These are phyloP conservation scores for Phocoena sinus DNA, from an alignment of 2,113 vertebrate genomes.

Conservation along the genomic window DNA sequence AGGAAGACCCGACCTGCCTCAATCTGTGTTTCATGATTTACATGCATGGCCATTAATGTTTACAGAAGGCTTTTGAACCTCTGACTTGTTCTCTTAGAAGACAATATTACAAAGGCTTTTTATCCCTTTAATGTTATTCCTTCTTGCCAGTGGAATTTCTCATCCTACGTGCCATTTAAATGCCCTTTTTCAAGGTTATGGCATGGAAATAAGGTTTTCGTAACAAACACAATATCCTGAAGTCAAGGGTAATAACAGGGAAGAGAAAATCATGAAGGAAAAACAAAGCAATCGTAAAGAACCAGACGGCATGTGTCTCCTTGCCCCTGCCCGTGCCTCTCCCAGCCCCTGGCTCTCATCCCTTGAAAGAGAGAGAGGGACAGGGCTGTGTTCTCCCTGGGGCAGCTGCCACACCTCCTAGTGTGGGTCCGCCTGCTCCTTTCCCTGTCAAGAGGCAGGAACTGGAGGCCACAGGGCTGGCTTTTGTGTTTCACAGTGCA, in stretches of 20 bases:
- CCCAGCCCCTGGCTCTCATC: neutral
- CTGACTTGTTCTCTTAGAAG: neutral
- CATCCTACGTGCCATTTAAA: neutral
- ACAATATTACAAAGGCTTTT: neutral
- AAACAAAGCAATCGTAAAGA: conserved; percentile 11
- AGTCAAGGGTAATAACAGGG: conserved; percentile 45
- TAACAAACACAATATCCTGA: neutral
- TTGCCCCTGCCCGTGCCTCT: neutral
- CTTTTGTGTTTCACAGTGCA: neutral
- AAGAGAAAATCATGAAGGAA: conserved; percentile 4
- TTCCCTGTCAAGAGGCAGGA: neutral
- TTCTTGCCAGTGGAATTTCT: conserved; percentile 10
- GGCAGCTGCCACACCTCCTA: conserved; percentile 39
- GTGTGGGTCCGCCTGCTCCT: neutral
- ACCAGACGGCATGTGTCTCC: conserved; percentile 3
- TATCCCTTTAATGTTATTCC: neutral
- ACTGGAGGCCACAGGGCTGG: neutral
- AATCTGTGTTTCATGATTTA: neutral
- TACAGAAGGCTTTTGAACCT: neutral
- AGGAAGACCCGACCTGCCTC: neutral
- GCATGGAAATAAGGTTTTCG: neutral
- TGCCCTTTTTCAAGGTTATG: conserved; percentile 28
- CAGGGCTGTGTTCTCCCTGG: neutral
- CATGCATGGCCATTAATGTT: neutral
- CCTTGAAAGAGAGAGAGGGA: neutral